Conservation (phyloP, 2,888 invertebrate species). For the Cynaeus angustus region DNA sequence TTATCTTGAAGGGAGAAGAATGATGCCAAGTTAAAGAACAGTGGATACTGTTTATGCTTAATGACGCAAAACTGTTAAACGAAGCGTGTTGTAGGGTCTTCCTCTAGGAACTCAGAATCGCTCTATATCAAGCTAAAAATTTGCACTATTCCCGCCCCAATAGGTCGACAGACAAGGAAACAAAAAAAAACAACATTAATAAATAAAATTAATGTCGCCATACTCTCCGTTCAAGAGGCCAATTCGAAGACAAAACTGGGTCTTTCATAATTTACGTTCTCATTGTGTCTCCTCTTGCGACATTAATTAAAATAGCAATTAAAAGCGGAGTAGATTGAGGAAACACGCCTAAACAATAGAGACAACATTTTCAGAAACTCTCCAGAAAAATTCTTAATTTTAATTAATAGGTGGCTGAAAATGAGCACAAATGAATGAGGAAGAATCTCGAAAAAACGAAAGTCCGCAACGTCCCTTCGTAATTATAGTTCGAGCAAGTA, state of each 20-base stretch:
- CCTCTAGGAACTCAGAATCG: slow-evolving; percentile 8
- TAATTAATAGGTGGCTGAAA: slow-evolving; percentile 36
- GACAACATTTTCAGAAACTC: slow-evolving; percentile 33
- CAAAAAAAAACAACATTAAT: slow-evolving; percentile 38
- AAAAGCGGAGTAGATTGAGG: slow-evolving; percentile 43
- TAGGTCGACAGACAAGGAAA: slow-evolving; percentile 1
- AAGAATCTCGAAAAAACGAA: slow-evolving; percentile 14
- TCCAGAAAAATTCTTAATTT: slow-evolving; percentile 39
- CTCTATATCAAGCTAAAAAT: slow-evolving; percentile 24
- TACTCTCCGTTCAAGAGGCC: slow-evolving; percentile 27
- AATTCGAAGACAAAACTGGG: slow-evolving; percentile 34
- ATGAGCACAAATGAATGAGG: slow-evolving; percentile 21
- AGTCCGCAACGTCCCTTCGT: slow-evolving; percentile 15
- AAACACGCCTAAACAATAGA: slow-evolving; percentile 44
- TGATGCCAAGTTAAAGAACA: slow-evolving; percentile 11
- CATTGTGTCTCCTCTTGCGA: slow-evolving; percentile 43
- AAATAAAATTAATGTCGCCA: slow-evolving; percentile 43
- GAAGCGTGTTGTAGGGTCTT: slow-evolving; percentile 37
- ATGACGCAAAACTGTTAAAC: slow-evolving; percentile 46
- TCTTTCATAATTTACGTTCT: slow-evolving; percentile 37
- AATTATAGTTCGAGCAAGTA: slow-evolving; percentile 42
- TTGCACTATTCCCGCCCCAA: slow-evolving; percentile 22
- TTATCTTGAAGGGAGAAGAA: slow-evolving; percentile 15
- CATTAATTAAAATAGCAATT: slow-evolving; percentile 51
- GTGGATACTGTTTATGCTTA: slow-evolving; percentile 46